Evolutionary conservation across 2,888 invertebrate species (phyloP), one percentile per base, ranked within the genome.

Genomic region (Stegophylla sp.): DNA sequence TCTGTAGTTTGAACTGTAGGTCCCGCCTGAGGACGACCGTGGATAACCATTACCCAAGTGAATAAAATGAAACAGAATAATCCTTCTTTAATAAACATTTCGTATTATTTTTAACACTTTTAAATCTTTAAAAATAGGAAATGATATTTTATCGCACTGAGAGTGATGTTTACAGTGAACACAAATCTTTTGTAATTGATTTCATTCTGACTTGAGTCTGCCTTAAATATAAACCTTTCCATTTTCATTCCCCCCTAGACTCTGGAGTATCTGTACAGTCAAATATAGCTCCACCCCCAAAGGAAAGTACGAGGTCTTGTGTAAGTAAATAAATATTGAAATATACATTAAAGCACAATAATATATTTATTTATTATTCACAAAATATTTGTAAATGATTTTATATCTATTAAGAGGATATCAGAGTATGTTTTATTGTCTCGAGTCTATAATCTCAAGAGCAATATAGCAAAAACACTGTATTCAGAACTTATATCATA

Each of bases 151-250:
- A 26, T 13, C n/a, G n/a, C 9, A 69, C 67, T 45, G 17, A 17
- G 12, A 17, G 3, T 66, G 3, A 51, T 61, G 71, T 71, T 63
- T 51, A 71, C 71, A 48, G 17, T 17, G n/a, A 69, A 41, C 20
- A 61, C 7, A 61, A 69, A 61, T 9, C 17, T 61, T 34, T 71
- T n/a, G 34, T 48, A 79, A 79, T 69, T 71, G 48, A 41, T 71
- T 61, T 41, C n/a, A 51, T 63, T 51, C 51, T 0, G 71, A 23
- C 51, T 48, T n/a, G 53, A 1, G 69, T 79, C 69, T 79, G 71
- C 71, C 51, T 79, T 79, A 79, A 79, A 79, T 79, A 79, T 63
- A 23, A 69, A 71, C 71, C 79, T 79, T 71, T 79, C 71, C 79
- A 61, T 71, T 71, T 79, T 9, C 26, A 45, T 71, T 71, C 61